Percentiles rank a stretch among this genome's conserved stretches.
Conservation (phyloP, 23 tunicate species). For the Halocynthia roretzi region DNA sequence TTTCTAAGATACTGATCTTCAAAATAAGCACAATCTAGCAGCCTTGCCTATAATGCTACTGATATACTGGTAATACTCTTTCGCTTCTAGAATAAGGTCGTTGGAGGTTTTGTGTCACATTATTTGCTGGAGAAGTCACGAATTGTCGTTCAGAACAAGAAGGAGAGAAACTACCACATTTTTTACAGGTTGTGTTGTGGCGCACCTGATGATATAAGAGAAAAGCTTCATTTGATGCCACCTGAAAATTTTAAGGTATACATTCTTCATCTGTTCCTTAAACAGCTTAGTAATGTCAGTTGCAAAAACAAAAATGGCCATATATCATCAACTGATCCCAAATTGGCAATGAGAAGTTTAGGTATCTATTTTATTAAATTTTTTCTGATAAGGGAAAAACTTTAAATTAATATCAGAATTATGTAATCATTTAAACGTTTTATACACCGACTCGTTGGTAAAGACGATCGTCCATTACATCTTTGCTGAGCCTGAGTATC, state of each 20-base stretch:
- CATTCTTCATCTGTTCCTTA: background rate
- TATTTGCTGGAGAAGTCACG: conserved; percentile 87
- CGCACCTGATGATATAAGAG: conserved; percentile 58
- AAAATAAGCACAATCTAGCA: no score
- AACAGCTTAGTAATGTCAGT: no score
- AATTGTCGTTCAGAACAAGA: conserved; percentile 64
- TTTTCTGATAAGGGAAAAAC: no score
- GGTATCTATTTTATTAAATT: no score
- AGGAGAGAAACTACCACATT: conserved; percentile 87
- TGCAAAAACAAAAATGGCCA: no score
- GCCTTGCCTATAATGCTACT: no score
- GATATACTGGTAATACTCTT: background rate
- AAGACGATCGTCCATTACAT: no score
- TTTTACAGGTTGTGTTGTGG: conserved; percentile 94
- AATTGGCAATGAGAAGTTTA: background rate
- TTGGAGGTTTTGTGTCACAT: conserved; percentile 91
- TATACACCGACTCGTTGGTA: no score
- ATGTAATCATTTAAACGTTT: no score
- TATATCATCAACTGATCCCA: background rate
- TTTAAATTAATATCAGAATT: no score
- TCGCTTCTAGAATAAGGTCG: conserved; percentile 63
- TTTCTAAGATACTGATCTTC: no score
- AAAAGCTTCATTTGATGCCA: conserved; percentile 45
- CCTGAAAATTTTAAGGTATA: conserved; percentile 75
- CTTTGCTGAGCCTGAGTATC: no score